These are phyloP conservation scores for Ailuropoda melanoleuca DNA, from an alignment of 2,113 vertebrate species.

Conservation along the genomic window DNA sequence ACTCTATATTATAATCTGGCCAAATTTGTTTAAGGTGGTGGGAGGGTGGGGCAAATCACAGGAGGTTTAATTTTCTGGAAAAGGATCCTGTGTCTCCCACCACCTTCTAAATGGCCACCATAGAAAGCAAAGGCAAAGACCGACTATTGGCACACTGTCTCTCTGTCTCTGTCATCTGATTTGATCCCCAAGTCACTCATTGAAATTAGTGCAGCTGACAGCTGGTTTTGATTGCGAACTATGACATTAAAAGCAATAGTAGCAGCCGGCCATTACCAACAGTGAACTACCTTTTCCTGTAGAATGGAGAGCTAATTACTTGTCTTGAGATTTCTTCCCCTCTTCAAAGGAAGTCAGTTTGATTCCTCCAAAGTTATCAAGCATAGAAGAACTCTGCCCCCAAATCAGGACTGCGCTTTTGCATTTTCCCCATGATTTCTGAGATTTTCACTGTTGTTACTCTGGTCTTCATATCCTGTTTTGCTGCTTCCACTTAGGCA, in stretches of 20 bases:
- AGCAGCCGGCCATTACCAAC: background rate
- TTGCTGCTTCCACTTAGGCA: conserved; percentile 63
- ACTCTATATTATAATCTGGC: background rate
- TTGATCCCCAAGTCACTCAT: background rate
- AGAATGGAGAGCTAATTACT: conserved; percentile 26
- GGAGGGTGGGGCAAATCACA: background rate
- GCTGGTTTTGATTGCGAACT: conserved; percentile 16
- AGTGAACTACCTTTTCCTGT: conserved; percentile 36
- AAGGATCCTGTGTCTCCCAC: background rate
- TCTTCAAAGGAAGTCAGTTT: conserved; percentile 56
- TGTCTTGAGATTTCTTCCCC: conserved; percentile 44
- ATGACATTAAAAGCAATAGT: background rate
- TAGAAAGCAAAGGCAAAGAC: background rate
- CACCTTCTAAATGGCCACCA: background rate
- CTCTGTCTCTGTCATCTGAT: background rate
- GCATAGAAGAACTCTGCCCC: background rate
- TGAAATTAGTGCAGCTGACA: background rate
- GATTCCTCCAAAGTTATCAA: conserved; percentile 54
- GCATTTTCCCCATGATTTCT: conserved; percentile 53
- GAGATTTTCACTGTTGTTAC: conserved; percentile 32
- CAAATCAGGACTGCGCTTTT: background rate
- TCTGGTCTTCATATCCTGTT: conserved; percentile 63
- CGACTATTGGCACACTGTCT: background rate
- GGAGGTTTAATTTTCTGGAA: conserved; percentile 7
- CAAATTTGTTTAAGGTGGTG: background rate